Evolutionary conservation across 2,797 vertebrate genomes (phyloP).

Genomic region (Threskiornis aethiopicus): DNA sequence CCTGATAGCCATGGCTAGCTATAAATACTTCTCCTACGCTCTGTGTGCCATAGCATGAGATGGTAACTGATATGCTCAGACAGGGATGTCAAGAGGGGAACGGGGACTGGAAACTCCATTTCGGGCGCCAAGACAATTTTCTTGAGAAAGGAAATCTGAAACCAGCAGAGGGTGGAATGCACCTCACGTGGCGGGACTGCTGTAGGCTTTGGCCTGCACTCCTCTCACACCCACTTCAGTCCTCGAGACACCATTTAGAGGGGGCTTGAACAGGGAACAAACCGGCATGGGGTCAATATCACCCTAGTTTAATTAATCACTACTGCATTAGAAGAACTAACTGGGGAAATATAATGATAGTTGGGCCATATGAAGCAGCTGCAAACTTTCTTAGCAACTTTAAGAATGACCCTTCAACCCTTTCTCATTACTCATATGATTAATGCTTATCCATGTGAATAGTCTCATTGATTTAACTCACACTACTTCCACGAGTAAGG

Average conservation of each 20-base stretch:
- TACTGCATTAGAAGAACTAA: not conserved
- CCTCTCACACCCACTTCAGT: not conserved
- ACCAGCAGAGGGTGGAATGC: not conserved
- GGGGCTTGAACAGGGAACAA: not conserved
- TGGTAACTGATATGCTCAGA: not conserved
- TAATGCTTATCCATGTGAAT: slow-evolving; percentile 53
- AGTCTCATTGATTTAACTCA: slow-evolving; percentile 44
- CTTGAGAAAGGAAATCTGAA: slow-evolving; percentile 40
- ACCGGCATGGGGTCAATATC: not conserved
- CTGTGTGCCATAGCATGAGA: not conserved
- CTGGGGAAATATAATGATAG: slow-evolving; percentile 25
- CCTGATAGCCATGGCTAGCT: not conserved
- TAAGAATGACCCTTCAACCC: slow-evolving; percentile 36
- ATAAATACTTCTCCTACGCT: not conserved
- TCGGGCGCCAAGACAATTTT: not conserved
- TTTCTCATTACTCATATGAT: slow-evolving; percentile 53
- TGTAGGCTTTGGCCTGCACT: not conserved
- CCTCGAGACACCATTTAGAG: not conserved
- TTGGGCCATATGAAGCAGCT: slow-evolving; percentile 32
- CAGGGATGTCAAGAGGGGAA: not conserved
- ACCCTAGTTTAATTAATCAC: slow-evolving; percentile 49
- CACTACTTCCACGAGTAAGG: not conserved
- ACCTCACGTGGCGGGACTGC: not conserved
- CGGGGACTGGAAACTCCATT: not conserved
- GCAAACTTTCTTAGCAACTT: slow-evolving; percentile 45